These are phyloP conservation scores for Sympetrum striolatum DNA, from an alignment of 2,888 invertebrate genomes.

Conservation along the genomic window DNA sequence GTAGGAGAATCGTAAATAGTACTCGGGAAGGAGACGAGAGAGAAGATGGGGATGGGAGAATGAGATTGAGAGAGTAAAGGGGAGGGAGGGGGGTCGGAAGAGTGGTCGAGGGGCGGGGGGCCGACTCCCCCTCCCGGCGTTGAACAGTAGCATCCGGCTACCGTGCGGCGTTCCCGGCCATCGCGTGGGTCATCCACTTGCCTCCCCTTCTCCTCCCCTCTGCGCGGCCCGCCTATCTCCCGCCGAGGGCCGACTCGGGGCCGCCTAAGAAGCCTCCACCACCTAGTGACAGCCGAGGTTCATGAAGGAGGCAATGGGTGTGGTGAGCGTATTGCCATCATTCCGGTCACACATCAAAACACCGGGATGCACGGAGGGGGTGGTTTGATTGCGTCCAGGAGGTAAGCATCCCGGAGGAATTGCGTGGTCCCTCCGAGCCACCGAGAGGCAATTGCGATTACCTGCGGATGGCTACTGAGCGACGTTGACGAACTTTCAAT, in stretches of 20 bases:
- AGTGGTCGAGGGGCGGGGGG: background rate
- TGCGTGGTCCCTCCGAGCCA: background rate
- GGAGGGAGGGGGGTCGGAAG: background rate
- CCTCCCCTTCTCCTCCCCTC: background rate
- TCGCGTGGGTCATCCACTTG: constrained; percentile 38
- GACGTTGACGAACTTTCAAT: background rate
- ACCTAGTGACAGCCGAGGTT: background rate
- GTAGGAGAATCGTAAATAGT: background rate
- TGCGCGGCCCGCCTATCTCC: background rate
- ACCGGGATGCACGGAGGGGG: background rate
- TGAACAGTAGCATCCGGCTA: constrained; percentile 41
- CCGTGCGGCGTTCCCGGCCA: constrained; percentile 12
- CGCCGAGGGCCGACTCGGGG: background rate
- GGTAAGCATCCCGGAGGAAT: background rate
- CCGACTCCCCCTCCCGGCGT: constrained; percentile 13
- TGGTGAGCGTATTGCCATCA: background rate
- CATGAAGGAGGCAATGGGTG: background rate
- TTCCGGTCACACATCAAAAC: background rate
- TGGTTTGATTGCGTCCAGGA: background rate
- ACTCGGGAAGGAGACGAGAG: background rate
- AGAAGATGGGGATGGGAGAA: background rate
- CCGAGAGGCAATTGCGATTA: background rate
- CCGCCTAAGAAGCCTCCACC: background rate
- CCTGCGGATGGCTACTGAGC: background rate
- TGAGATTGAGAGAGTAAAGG: background rate